These are phyloP conservation scores for Megalurothrips usitatus DNA, from an alignment of 2,888 invertebrate genomes.

Conservation along the genomic window DNA sequence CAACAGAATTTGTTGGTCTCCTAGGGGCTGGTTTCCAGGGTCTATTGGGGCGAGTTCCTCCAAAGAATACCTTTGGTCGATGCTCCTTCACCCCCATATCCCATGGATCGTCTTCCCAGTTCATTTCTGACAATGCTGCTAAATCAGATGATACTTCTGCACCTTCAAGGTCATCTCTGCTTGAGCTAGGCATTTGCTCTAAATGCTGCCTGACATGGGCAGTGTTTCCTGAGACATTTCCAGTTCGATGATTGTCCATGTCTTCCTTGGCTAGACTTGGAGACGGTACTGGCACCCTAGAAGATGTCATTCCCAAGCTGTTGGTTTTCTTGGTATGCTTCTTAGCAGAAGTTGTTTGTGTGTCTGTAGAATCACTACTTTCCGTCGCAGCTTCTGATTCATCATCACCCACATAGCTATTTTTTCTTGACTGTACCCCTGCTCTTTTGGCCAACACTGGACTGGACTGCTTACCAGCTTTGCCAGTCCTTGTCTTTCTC, in stretches of 20 bases:
- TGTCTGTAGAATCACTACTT: not conserved
- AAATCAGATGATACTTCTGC: slow-evolving; percentile 1
- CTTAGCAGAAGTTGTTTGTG: not conserved
- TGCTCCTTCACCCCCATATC: slow-evolving; percentile 36
- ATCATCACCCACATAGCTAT: not conserved
- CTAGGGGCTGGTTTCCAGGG: slow-evolving; percentile 30
- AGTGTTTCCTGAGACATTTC: not conserved
- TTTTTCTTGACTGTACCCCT: not conserved
- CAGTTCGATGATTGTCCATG: not conserved
- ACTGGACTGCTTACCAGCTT: not conserved
- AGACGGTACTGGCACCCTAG: not conserved
- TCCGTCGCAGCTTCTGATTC: not conserved
- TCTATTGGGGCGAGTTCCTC: slow-evolving; percentile 32
- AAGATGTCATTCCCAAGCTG: not conserved
- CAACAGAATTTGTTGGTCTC: slow-evolving; percentile 32
- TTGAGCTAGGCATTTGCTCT: slow-evolving; percentile 35
- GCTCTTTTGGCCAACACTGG: not conserved
- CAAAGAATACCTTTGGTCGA: slow-evolving; percentile 34
- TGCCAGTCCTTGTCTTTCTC: not conserved
- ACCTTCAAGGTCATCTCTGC: slow-evolving; percentile 37
- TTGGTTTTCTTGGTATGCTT: not conserved
- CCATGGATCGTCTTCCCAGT: slow-evolving; percentile 38
- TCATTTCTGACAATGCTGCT: slow-evolving; percentile 38
- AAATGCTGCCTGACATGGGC: not conserved
- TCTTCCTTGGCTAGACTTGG: not conserved